Evolutionary conservation across 1,140 invertebrate species (phyloP), one percentile per base, ranked within the genome.

Genomic region (Meteorus sp.): DNA sequence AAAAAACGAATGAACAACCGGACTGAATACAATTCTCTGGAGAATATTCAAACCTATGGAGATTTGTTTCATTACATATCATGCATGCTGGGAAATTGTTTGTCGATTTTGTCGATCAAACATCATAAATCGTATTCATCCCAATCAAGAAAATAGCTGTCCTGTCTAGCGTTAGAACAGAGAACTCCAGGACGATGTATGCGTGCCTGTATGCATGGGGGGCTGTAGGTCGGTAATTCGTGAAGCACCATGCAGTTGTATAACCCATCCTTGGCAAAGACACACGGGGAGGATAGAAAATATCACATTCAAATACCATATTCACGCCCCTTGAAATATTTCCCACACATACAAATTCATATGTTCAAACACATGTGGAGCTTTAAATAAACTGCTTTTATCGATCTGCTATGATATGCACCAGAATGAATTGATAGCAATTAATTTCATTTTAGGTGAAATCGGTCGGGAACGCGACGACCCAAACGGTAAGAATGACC

Each of bases 401-500:
- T 61, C 51, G 22, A 61, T 54, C 52, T 31, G 57, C 57, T 60
- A 47, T 17, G n/a, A 47, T 11, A 3, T 35, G 39, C 13, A n/a
- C 9, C 53, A 43, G 37, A 43, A 22, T 61, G 57, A 60, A 56
- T 51, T 39, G 56, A 52, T 25, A 69, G 61, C 70, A 71, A 72
- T 68, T 62, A 35, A 54, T 25, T 35, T 71, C 37, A 70, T 79
- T 76, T 78, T 83, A 85, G 84, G 83, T 84, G 83, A 85, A 68
- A 79, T 83, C 70, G 82, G 77, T 73, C 79, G 83, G 35, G 78
- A 81, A 66, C 81, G 82, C 73, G 83, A 84, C 23, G 83, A 85
- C 73, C 69, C 81, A 57, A 82, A 81, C 69, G 78, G 84, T 85
- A 78, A 84, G 80, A 77, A 25, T 23, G n/a, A n/a, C n/a, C 53